Conservation (phyloP, 2,113 vertebrate genomes). For the Brachyhypopomus occidentalis region DNA sequence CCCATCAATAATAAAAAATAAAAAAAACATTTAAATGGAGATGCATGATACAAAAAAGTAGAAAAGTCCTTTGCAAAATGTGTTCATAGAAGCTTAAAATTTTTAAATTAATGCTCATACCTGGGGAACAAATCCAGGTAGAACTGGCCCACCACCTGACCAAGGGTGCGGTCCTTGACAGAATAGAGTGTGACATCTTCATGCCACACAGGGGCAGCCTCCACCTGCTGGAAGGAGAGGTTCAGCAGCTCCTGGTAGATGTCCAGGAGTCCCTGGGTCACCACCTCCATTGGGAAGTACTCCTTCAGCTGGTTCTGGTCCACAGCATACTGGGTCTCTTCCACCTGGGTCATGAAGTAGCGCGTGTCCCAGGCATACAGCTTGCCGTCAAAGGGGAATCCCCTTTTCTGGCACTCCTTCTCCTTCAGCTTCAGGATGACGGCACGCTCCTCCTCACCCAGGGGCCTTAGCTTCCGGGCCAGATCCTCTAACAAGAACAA, state of each 20-base stretch:
- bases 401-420: conserved; percentile 82
- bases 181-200: conserved; percentile 88
- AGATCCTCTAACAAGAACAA: conserved; percentile 81
- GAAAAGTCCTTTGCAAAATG: neutral
- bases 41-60: neutral
- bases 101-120: conserved; percentile 64
- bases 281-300: conserved; percentile 96
- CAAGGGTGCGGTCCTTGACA: conserved; percentile 77
- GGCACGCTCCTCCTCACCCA: conserved; percentile 85
- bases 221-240: conserved; percentile 83
- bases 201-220: conserved; percentile 83
- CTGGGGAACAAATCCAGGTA: conserved; percentile 94
- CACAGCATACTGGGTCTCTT: conserved; percentile 90
- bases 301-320: conserved; percentile 96
- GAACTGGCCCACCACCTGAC: conserved; percentile 85
- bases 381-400: conserved; percentile 74
- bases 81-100: neutral
- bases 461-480: conserved; percentile 82
- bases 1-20: no score
- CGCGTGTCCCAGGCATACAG: conserved; percentile 95
- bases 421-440: conserved; percentile 87
- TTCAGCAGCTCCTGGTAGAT: conserved; percentile 97
- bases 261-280: conserved; percentile 87
- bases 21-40: neutral
- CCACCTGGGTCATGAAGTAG: conserved; percentile 98